phyloP scores from a whole-genome alignment of 2,797 vertebrate genomes.

The Gadopsis bispinosus region DNA sequence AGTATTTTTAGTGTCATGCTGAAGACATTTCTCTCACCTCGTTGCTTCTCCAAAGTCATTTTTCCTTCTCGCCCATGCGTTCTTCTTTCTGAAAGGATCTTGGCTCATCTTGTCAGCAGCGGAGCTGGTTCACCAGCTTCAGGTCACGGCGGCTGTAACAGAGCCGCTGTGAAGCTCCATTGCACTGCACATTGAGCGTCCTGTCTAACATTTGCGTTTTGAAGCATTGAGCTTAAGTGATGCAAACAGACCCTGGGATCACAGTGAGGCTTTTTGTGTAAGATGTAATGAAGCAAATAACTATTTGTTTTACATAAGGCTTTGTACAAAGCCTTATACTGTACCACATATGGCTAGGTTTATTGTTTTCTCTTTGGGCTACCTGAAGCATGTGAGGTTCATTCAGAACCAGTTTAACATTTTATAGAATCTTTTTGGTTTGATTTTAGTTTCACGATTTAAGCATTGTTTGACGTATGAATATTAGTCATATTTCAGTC shows the following conservation, averaged over 20 bases:
- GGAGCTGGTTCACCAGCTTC: slow-evolving; percentile 61
- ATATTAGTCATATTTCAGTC: neutral
- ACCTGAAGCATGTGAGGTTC: neutral
- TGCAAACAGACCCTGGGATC: slow-evolving; percentile 71
- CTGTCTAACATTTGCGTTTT: slow-evolving; percentile 81
- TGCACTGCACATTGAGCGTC: slow-evolving; percentile 81
- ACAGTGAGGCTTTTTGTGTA: slow-evolving; percentile 28
- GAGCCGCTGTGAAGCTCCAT: slow-evolving; percentile 75
- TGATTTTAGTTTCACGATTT: neutral
- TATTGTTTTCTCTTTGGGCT: slow-evolving; percentile 9
- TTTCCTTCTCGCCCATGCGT: slow-evolving; percentile 32
- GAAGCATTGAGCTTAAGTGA: slow-evolving; percentile 81
- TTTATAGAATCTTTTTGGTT: neutral
- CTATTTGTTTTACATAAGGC: slow-evolving; percentile 20
- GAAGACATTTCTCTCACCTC: slow-evolving; percentile 66
- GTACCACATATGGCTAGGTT: neutral
- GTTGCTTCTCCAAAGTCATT: slow-evolving; percentile 28
- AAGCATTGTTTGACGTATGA: neutral
- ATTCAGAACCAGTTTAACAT: neutral
- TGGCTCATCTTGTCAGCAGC: slow-evolving; percentile 52
- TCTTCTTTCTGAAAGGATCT: slow-evolving; percentile 59
- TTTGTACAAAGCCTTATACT: slow-evolving; percentile 25
- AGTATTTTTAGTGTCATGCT: slow-evolving; percentile 70
- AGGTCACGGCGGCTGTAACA: slow-evolving; percentile 61
- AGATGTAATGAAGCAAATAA: slow-evolving; percentile 44